Conservation (phyloP, 2,113 vertebrate species). For the Baryphthengus martii region DNA sequence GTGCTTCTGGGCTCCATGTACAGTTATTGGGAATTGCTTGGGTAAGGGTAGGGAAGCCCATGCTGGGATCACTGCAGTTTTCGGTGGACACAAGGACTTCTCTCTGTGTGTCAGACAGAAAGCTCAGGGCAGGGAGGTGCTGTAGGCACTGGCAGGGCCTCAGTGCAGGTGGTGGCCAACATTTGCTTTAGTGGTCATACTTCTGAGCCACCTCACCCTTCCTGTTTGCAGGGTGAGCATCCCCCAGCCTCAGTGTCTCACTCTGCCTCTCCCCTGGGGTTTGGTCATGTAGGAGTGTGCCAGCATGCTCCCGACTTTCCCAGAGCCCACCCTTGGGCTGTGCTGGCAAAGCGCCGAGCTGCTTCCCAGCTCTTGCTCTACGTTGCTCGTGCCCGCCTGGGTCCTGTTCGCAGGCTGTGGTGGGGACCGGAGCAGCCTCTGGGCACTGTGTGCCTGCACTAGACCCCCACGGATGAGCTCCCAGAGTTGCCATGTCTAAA, state of each 20-base stretch:
- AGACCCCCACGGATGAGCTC: not conserved
- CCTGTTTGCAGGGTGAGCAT: fast-evolving
- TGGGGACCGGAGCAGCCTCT: not conserved
- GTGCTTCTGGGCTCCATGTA: not conserved
- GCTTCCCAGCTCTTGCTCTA: not conserved
- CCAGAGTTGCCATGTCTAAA: not conserved
- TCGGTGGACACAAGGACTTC: not conserved
- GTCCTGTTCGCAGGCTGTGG: no score
- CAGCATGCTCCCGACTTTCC: fast-evolving
- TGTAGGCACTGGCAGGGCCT: not conserved
- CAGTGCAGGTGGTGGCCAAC: not conserved
- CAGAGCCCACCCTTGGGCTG: not conserved
- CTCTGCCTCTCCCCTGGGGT: not conserved
- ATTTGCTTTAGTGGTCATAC: fast-evolving
- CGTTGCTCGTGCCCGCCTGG: fast-evolving
- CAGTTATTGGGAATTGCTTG: not conserved
- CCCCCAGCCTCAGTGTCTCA: not conserved
- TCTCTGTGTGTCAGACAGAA: not conserved
- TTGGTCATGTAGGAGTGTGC: not conserved
- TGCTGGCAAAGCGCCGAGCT: not conserved
- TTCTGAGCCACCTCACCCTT: not conserved
- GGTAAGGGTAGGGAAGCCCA: not conserved
- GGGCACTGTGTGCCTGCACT: not conserved
- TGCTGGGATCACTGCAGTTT: not conserved
- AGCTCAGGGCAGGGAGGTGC: not conserved